Evolutionary conservation across 2,113 vertebrate genomes (phyloP).

Genomic region (Equus quagga): DNA sequence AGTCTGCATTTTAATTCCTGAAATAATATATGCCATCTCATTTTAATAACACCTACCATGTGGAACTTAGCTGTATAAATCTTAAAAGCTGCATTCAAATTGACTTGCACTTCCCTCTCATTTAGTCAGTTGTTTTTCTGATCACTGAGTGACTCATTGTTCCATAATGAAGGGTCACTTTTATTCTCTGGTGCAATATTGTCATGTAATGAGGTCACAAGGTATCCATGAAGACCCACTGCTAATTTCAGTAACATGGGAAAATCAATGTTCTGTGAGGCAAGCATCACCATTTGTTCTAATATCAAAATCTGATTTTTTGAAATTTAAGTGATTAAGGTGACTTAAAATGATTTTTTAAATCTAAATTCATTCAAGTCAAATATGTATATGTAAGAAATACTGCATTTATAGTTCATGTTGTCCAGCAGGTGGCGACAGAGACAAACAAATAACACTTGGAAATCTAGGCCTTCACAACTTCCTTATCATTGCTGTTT

Average conservation of each 20-base stretch:
- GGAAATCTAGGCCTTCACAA: neutral
- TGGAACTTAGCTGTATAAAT: neutral
- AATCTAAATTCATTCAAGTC: neutral
- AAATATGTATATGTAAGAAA: neutral
- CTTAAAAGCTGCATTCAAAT: neutral
- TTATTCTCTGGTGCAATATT: neutral
- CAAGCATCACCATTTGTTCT: neutral
- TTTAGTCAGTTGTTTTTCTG: neutral
- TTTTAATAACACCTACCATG: neutral
- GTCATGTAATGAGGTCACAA: neutral
- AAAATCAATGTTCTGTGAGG: neutral
- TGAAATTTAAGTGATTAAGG: neutral
- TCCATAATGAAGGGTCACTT: neutral
- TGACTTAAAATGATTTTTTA: neutral
- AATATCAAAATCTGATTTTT: neutral
- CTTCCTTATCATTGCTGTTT: neutral
- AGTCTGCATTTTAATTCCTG: neutral
- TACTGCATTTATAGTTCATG: neutral
- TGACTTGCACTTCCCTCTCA: neutral
- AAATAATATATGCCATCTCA: slow-evolving; percentile 21
- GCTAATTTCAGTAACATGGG: neutral
- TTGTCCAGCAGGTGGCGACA: slow-evolving; percentile 77
- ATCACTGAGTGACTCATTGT: neutral
- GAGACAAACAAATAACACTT: slow-evolving; percentile 49
- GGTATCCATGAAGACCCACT: neutral